Base-by-base conservation (phyloP, 2,888 invertebrate species). In the Hetaerina titia region DNA sequence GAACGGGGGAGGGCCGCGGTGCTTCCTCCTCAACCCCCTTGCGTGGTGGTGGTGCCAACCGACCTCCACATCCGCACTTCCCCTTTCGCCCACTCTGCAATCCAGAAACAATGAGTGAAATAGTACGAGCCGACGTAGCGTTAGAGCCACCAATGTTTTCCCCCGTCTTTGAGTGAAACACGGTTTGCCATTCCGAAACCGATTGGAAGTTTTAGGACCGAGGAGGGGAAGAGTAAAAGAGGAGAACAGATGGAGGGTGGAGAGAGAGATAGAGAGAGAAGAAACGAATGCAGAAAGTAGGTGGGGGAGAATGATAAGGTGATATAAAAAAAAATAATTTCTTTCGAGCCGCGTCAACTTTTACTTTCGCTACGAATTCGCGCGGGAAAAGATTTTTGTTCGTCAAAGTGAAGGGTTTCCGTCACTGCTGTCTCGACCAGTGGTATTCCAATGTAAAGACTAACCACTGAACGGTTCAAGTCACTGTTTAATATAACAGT, bases 101-200 rank as follows among this genome's bases (percentile, higher is more conserved):
- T 31, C 81, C 81, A 25, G 81, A 81, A 81, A 81, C 81, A 81
- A 81, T 81, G 81, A 81, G 81, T 81, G 81, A 81, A 81, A 81
- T 31, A 81, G 81, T 13, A 31, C 31, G 69, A n/a, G 69, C 22
- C 69, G 69, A 69, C 69, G 69, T 6, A n/a, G 15, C 63, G 69
- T 19, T 69, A 22, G 69, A 69, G 81, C 74, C 74, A 25, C 9
- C 74, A 25, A 74, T 8, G 74, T 74, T 9, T 8, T 25, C 74
- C 74, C n/a, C n/a, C 69, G n/a, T 9, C 69, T 69, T 69, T 22
- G 69, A 81, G 81, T 81, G 81, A 81, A 81, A 81, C 81, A 81
- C 11, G 81, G 81, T 31, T n/a, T 31, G 81, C 81, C 81, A 31
- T 81, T 81, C 81, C 81, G 81, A 81, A 31, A 31, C 81, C 81